These are phyloP conservation scores for Ptilonorhynchus violaceus DNA, from an alignment of 2,113 vertebrate genomes.

Conservation along the genomic window DNA sequence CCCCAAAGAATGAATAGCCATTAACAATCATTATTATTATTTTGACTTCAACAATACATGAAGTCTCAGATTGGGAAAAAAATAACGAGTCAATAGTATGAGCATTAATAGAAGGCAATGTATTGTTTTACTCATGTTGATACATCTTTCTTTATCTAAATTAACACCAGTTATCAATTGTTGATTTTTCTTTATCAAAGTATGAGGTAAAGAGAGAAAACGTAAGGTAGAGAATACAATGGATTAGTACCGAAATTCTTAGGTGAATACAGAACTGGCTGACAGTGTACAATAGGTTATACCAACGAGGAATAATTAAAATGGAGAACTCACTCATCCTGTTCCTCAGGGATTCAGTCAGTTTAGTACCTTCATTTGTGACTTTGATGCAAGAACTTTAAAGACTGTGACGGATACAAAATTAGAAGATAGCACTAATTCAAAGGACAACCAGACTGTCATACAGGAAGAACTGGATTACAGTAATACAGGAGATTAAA, in stretches of 20 bases:
- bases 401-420: slow-evolving; percentile 7
- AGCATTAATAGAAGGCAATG: neutral
- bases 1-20: neutral
- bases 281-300: neutral
- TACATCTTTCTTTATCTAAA: neutral
- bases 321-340: neutral
- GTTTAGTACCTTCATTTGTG: slow-evolving; percentile 16
- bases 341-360: slow-evolving; percentile 7
- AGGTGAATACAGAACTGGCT: neutral
- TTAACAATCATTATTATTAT: neutral
- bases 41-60: neutral
- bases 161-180: neutral
- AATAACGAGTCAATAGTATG: neutral
- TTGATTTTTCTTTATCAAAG: neutral
- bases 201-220: neutral
- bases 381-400: slow-evolving; percentile 37
- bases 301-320: neutral
- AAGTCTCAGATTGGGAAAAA: neutral
- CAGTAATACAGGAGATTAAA: neutral
- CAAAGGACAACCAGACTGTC: neutral
- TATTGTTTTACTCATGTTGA: neutral
- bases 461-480: slow-evolving; percentile 38
- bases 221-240: neutral
- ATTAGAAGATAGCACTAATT: slow-evolving; percentile 17
- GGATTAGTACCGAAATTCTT: neutral